These are phyloP conservation scores for Xanthorhoe spadicearia DNA, from an alignment of 2,888 invertebrate genomes.

Conservation along the genomic window DNA sequence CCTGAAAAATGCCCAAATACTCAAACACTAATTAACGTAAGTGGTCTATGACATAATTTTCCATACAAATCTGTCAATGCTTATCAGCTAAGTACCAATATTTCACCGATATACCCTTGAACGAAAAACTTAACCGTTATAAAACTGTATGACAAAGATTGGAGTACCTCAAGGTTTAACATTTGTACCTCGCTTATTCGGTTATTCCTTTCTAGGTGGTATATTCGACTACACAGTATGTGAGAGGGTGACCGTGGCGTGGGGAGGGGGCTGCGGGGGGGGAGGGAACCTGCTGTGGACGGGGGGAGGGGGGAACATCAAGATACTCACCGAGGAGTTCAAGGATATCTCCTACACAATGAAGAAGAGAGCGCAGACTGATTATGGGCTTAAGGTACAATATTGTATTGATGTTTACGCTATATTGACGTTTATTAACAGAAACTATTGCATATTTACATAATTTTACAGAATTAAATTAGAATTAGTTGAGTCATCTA, in stretches of 20 bases:
- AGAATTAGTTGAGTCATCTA: neutral
- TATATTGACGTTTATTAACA: too few relatives aligned
- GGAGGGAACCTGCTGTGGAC: slow-evolving; percentile 90
- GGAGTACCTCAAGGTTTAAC: slow-evolving; percentile 12
- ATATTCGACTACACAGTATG: slow-evolving; percentile 91
- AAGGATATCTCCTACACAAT: slow-evolving; percentile 90
- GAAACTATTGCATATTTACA: too few relatives aligned
- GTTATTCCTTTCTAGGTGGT: slow-evolving; percentile 71
- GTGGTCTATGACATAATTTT: too few relatives aligned
- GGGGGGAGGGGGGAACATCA: slow-evolving; percentile 79
- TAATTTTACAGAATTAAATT: too few relatives aligned
- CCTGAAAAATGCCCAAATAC: too few relatives aligned
- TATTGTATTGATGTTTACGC: neutral
- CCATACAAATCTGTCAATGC: too few relatives aligned
- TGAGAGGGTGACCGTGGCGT: slow-evolving; percentile 92
- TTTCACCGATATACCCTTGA: too few relatives aligned
- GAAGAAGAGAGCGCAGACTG: slow-evolving; percentile 87
- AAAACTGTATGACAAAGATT: neutral
- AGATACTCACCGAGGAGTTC: slow-evolving; percentile 69
- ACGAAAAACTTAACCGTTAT: too few relatives aligned
- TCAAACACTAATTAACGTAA: too few relatives aligned
- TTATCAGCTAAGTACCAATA: too few relatives aligned
- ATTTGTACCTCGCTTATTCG: slow-evolving; percentile 2
- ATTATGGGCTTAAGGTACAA: slow-evolving; percentile 91
- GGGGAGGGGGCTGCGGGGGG: slow-evolving; percentile 88